These are phyloP conservation scores for Tetrax tetrax DNA, from an alignment of 2,113 vertebrate species.

Conservation along the genomic window DNA sequence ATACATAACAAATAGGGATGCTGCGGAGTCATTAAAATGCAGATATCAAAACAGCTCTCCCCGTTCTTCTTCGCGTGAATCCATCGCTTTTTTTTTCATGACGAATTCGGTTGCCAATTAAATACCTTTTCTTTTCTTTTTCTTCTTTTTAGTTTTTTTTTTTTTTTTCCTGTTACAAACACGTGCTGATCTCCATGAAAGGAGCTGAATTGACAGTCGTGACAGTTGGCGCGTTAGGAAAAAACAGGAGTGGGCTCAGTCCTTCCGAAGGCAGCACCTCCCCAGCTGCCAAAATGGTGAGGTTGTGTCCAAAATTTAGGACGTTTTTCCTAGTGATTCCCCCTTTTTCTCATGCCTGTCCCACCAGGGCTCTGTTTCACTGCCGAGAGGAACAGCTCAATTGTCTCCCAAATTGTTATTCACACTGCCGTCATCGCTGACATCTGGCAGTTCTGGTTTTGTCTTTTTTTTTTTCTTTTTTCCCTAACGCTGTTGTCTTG, in stretches of 20 bases:
- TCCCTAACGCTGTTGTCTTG: slow-evolving; percentile 8
- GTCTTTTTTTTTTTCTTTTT: neutral
- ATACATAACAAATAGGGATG: slow-evolving; percentile 73
- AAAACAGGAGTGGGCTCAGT: neutral
- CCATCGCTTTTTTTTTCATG: slow-evolving; percentile 61
- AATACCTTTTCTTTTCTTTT: slow-evolving; percentile 28
- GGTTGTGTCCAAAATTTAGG: rapidly evolving
- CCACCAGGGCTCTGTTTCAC: neutral
- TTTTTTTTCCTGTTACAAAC: neutral
- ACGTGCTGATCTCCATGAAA: slow-evolving; percentile 10
- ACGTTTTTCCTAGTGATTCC: neutral
- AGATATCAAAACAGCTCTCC: slow-evolving; percentile 59
- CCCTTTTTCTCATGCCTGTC: neutral
- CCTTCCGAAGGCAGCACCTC: neutral
- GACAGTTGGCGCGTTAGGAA: slow-evolving; percentile 4
- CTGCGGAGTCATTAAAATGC: slow-evolving; percentile 75
- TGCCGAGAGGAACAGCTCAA: neutral
- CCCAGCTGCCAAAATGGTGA: neutral
- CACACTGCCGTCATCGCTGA: neutral
- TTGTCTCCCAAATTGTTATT: slow-evolving; percentile 48
- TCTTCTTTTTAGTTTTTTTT: neutral
- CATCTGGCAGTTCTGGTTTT: neutral
- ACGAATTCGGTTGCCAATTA: slow-evolving; percentile 64
- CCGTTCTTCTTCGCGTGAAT: slow-evolving; percentile 45
- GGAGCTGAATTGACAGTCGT: neutral